Evolutionary conservation across 2,797 vertebrate genomes (phyloP).

Genomic region (Cossypha dichroa): DNA sequence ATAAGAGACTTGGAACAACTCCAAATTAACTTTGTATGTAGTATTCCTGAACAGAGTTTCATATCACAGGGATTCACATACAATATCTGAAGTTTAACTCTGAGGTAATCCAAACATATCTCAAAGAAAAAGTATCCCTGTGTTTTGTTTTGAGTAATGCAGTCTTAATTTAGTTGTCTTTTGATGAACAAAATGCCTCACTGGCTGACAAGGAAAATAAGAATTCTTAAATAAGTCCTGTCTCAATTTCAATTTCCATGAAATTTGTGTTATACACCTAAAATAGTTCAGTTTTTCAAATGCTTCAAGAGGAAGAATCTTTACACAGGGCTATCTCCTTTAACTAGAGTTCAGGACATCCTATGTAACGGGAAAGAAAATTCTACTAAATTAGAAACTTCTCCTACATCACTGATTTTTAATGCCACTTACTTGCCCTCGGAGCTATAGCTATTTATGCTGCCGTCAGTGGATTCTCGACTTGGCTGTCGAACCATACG

Average conservation of each 20-base stretch:
- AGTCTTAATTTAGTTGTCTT: background rate
- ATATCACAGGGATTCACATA: background rate
- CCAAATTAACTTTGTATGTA: slow-evolving; percentile 4
- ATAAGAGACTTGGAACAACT: background rate
- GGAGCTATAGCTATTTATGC: slow-evolving; percentile 95
- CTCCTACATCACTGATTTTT: background rate
- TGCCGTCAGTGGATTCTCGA: slow-evolving; percentile 94
- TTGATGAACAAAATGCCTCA: background rate
- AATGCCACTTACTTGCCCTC: slow-evolving; percentile 92
- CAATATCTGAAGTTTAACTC: background rate
- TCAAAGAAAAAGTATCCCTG: background rate
- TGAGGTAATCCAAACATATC: background rate
- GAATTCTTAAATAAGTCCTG: background rate
- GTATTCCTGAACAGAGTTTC: background rate
- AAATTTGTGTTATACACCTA: background rate
- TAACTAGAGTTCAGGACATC: background rate
- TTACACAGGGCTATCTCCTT: background rate
- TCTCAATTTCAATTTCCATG: background rate
- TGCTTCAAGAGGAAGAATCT: background rate
- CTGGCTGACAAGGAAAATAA: background rate
- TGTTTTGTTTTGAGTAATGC: background rate
- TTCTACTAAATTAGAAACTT: background rate
- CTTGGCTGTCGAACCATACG: slow-evolving; percentile 94
- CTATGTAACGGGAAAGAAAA: background rate
- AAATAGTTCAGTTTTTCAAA: background rate